These are phyloP conservation scores for Alces alces DNA, from an alignment of 2,113 vertebrate species.

Conservation along the genomic window DNA sequence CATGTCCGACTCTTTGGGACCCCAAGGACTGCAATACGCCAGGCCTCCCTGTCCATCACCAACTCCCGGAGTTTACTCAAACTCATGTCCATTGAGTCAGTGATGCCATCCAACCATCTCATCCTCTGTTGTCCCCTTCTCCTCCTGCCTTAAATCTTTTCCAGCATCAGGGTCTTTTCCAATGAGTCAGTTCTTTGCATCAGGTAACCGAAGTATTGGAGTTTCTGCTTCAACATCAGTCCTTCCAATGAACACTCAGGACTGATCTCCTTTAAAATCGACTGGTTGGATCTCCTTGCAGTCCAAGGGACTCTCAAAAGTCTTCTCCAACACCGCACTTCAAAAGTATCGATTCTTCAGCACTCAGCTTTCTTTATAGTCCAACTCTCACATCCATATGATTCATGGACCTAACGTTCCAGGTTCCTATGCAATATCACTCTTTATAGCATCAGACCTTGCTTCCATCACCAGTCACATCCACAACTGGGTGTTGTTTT, in stretches of 20 bases:
- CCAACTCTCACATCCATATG: not conserved
- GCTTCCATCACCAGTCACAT: not conserved
- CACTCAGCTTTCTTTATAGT: not conserved
- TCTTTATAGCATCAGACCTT: not conserved
- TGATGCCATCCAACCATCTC: not conserved
- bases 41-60: not conserved
- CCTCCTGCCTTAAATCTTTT: not conserved
- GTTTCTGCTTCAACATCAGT: not conserved
- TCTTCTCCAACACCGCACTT: not conserved
- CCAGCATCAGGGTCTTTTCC: not conserved
- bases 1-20: not conserved
- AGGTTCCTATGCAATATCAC: not conserved
- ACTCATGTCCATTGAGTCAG: not conserved
- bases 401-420: not conserved
- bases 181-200: not conserved
- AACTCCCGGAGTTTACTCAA: not conserved
- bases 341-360: not conserved
- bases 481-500: not conserved
- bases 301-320: not conserved
- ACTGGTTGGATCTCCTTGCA: not conserved
- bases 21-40: not conserved
- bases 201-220: not conserved
- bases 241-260: not conserved
- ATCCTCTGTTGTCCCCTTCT: not conserved
- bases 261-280: not conserved